Percentiles rank a stretch among this genome's conserved stretches.
These are phyloP conservation scores for Alaudala cheleensis DNA, from an alignment of 2,113 vertebrate species.

Conservation along the genomic window DNA sequence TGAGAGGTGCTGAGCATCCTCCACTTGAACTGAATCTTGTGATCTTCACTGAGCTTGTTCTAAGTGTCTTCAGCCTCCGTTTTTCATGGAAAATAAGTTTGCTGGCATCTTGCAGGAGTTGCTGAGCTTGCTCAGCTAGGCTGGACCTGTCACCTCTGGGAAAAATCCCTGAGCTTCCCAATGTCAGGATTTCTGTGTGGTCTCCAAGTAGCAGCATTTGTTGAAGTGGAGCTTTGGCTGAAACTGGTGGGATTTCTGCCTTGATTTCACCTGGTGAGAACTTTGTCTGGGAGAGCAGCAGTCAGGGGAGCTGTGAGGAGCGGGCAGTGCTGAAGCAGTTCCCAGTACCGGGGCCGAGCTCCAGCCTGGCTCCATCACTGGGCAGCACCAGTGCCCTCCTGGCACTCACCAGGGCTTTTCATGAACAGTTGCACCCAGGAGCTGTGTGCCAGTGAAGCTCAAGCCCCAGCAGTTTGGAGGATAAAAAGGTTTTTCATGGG, in stretches of 20 bases:
- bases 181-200: background rate
- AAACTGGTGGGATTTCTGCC: background rate
- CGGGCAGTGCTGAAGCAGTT: background rate
- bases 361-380: fast-evolving
- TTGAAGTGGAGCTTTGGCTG: background rate
- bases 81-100: background rate
- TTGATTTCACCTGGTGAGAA: background rate
- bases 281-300: background rate
- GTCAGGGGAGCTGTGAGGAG: background rate
- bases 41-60: background rate
- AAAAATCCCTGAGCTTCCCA: background rate
- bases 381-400: background rate
- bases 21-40: background rate
- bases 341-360: fast-evolving
- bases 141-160: background rate
- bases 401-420: background rate
- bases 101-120: background rate
- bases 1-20: background rate
- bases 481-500: background rate
- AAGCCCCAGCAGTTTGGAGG: background rate
- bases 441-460: background rate
- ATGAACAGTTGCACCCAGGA: background rate
- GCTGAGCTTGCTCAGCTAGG: background rate
- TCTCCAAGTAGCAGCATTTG: background rate
- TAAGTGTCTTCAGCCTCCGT: background rate